Conservation (phyloP, 2,888 invertebrate species). For the Lacanobia wlatinum region DNA sequence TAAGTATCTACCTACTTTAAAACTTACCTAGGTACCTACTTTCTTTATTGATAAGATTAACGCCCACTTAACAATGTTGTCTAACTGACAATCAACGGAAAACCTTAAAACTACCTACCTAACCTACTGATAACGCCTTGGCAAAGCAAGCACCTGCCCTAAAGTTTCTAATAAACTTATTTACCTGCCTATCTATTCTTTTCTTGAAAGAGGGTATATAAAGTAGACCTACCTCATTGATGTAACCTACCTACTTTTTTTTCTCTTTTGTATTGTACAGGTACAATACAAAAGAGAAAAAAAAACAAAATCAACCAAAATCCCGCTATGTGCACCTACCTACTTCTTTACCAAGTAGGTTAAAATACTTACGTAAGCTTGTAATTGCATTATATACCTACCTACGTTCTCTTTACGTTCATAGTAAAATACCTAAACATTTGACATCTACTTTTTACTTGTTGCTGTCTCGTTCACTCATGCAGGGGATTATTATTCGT, state of each 20-base stretch:
- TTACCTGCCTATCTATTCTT: background rate
- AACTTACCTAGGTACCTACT: background rate
- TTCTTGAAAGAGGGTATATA: too few relatives aligned
- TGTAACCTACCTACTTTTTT: background rate
- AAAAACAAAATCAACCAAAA: conserved; percentile 42
- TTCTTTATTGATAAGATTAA: conserved; percentile 29
- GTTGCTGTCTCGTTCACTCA: conserved; percentile 84
- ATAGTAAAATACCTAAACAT: conserved; percentile 90
- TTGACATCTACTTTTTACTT: conserved; percentile 89
- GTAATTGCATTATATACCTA: conserved; percentile 88
- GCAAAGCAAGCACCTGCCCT: conserved; percentile 2
- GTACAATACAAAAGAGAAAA: conserved; percentile 5
- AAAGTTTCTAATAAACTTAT: conserved; percentile 26
- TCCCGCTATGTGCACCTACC: conserved; percentile 59
- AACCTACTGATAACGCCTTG: conserved; percentile 15
- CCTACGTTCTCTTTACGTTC: conserved; percentile 85
- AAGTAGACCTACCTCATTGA: too few relatives aligned
- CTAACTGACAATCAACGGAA: conserved; percentile 12
- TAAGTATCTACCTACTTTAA: background rate
- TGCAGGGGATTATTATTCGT: conserved; percentile 85
- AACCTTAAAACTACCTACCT: background rate
- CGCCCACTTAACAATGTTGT: conserved; percentile 8
- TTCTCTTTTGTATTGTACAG: too few relatives aligned
- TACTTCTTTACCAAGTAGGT: conserved; percentile 81
- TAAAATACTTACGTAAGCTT: conserved; percentile 86